Evolutionary conservation across 2,113 vertebrate species (phyloP).

Genomic region (Silurus glanis): DNA sequence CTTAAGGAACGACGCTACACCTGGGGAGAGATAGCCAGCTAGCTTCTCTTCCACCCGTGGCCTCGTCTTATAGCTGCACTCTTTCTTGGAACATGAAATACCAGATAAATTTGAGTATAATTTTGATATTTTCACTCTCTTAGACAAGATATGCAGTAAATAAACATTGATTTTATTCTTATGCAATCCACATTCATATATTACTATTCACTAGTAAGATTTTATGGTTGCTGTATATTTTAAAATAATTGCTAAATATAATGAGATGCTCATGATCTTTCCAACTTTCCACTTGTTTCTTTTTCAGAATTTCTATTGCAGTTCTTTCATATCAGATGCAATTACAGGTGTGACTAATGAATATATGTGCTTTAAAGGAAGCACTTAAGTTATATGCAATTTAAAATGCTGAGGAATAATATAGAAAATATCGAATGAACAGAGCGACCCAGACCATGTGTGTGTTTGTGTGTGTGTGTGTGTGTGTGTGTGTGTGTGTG

Average conservation of each 20-base stretch:
- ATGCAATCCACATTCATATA: not conserved
- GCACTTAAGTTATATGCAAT: not conserved
- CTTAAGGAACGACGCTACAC: no score
- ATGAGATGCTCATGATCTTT: not conserved
- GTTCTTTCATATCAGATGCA: constrained; percentile 3
- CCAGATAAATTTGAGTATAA: no score
- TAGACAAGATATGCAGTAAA: not conserved
- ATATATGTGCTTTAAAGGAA: constrained; percentile 9
- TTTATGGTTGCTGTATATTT: not conserved
- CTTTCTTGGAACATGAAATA: no score
- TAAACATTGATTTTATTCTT: not conserved
- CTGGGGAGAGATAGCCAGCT: no score
- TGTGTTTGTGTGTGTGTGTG: constrained; percentile 5
- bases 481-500: not conserved
- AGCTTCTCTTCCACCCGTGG: no score
- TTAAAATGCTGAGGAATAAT: not conserved
- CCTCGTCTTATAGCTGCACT: no score
- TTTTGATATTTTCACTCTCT: not conserved
- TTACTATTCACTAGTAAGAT: not conserved
- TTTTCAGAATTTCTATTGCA: not conserved
- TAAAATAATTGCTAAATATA: not conserved
- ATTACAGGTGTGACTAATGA: not conserved
- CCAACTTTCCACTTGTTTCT: not conserved
- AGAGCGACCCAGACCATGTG: not conserved
- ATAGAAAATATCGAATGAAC: not conserved